Evolutionary conservation across 1,140 invertebrate species (phyloP).

Genomic region (Mamestra configurata): DNA sequence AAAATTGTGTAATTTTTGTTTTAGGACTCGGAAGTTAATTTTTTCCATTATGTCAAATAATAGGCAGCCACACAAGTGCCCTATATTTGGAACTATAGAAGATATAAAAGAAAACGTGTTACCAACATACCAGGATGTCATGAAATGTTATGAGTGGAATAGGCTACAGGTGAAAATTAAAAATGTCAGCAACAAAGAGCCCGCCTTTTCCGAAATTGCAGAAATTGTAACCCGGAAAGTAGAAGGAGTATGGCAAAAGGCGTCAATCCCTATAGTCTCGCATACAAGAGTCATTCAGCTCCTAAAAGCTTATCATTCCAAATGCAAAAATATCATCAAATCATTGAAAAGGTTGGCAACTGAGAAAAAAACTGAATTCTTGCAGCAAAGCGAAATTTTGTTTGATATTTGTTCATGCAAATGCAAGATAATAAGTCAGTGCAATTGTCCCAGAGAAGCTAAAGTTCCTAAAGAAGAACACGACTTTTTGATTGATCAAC

Average conservation of each 20-base stretch:
- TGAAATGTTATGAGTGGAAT: constrained; percentile 47
- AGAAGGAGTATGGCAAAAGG: neutral
- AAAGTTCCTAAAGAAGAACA: no score
- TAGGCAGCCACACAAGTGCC: constrained; percentile 44
- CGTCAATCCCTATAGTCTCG: constrained; percentile 32
- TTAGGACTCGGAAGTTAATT: neutral
- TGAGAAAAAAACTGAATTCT: neutral
- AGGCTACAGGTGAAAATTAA: constrained; percentile 53
- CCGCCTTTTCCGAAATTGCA: constrained; percentile 36
- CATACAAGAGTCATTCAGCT: constrained; percentile 44
- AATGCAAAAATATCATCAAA: constrained; percentile 23
- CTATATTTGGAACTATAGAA: constrained; percentile 47
- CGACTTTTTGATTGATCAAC: no score
- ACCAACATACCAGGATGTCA: constrained; percentile 43
- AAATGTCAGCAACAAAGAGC: constrained; percentile 28
- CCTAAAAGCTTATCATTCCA: constrained; percentile 24
- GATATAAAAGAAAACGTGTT: constrained; percentile 20
- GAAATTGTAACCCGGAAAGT: constrained; percentile 46
- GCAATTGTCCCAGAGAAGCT: no score
- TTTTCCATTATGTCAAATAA: constrained; percentile 34
- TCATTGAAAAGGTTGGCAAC: constrained; percentile 24
- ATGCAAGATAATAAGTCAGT: no score
- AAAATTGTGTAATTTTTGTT: neutral
- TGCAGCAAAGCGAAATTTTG: no score
- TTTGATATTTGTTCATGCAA: no score